Evolutionary conservation across 2,888 invertebrate species (phyloP), one percentile per base, ranked within the genome.

Genomic region (Muschampia plurimacula): DNA sequence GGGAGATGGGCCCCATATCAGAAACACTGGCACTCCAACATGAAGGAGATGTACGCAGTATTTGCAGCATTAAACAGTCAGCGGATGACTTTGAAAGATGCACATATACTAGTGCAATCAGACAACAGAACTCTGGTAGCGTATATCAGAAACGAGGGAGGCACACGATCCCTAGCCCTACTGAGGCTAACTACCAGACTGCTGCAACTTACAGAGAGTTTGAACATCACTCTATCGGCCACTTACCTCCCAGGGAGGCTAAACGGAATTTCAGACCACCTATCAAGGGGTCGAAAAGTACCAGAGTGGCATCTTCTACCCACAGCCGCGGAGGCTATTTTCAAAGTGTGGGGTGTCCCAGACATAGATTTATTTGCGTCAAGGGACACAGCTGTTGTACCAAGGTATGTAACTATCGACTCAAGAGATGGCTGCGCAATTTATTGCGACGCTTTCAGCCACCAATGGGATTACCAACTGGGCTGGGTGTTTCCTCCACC

Each of bases 401-500:
- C 76, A 32, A 32, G 4, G 2, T 52, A 60, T 32, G 74, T 74
- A 0, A 57, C 70, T 4, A 9, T 60, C 28, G 74, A 75, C 46
- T 46, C 15, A n/a, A 59, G 3, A 32, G 73, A 75, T 55, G 44
- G 59, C 2, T 59, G 2, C 1, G 73, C 73, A n/a, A n/a, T 13
- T 28, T 72, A 66, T 57, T 72, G 69, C 73, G 76, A 81, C 57
- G 81, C 82, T 0, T 82, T 83, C 79, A 79, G 79, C 75, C 76
- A 74, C 15, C 60, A 2, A 2, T 82, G 82, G 80, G 12, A 74
- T 2, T 81, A 66, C 57, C 63, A 69, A 0, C 69, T 81, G 36
- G 82, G 73, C 0, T 84, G 83, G 74, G 70, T 83, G 8, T 84
- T 84, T 66, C 83, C 84, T 2, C 84, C 84, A 6, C 84, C 82